A percentile compares a stretch with the other conserved stretches of the same genome.
phyloP scores from a whole-genome alignment of 2,888 invertebrate species.

The Proisotoma minuta region DNA sequence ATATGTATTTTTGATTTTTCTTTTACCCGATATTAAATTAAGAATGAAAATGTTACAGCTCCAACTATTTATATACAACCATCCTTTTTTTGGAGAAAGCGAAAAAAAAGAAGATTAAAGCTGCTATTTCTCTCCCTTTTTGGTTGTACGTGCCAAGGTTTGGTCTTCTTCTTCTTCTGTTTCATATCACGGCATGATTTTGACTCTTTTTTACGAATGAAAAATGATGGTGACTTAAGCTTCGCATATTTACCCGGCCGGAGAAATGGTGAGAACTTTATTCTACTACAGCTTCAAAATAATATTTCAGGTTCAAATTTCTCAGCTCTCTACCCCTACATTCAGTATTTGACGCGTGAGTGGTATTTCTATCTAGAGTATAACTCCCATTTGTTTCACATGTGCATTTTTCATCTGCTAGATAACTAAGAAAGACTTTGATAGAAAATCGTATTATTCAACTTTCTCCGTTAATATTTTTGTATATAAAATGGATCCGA shows the following conservation, averaged over 20 bases:
- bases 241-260: constrained; percentile 15
- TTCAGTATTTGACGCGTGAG: constrained; percentile 54
- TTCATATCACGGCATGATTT: neutral
- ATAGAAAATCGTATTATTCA: neutral
- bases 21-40: too few relatives aligned
- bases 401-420: constrained; percentile 39
- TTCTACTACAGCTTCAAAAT: constrained; percentile 23
- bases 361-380: constrained; percentile 41
- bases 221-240: constrained; percentile 47
- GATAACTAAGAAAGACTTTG: neutral
- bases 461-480: neutral
- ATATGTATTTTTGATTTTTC: too few relatives aligned
- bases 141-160: neutral
- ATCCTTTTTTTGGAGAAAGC: too few relatives aligned
- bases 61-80: too few relatives aligned
- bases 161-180: neutral
- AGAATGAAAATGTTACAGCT: too few relatives aligned
- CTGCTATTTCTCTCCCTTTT: too few relatives aligned
- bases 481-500: neutral
- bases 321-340: constrained; percentile 51
- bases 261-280: constrained; percentile 30
- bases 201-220: constrained; percentile 27
- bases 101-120: too few relatives aligned
- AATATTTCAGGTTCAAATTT: constrained; percentile 51
- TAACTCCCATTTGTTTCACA: constrained; percentile 39